These are phyloP conservation scores for Erithacus rubecula DNA, from an alignment of 2,797 vertebrate genomes.

Conservation along the genomic window DNA sequence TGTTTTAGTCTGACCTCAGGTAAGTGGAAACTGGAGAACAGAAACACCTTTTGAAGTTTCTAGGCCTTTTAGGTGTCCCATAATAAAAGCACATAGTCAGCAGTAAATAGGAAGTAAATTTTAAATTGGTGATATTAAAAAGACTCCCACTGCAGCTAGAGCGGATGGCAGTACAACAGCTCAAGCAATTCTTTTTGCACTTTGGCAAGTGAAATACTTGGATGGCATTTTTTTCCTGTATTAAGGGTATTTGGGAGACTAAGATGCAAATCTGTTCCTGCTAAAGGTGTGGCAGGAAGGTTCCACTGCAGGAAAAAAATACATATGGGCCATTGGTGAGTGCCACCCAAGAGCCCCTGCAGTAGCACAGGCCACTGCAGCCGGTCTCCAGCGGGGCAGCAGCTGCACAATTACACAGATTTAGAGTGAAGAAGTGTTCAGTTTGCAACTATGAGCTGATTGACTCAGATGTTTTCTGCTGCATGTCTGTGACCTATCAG, in stretches of 20 bases:
- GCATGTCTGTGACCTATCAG: not conserved
- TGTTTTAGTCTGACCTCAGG: not conserved
- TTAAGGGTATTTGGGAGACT: not conserved
- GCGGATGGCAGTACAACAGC: not conserved
- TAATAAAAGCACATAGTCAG: not conserved
- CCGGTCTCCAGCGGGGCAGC: rapidly evolving
- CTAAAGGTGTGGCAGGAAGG: not conserved
- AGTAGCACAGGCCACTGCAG: rapidly evolving
- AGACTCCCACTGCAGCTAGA: not conserved
- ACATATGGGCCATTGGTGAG: rapidly evolving
- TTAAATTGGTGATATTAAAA: not conserved
- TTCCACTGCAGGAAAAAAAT: not conserved
- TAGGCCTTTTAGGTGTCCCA: not conserved
- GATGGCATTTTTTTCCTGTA: not conserved
- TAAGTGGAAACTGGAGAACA: not conserved
- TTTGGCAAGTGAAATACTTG: not conserved
- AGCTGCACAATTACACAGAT: no score
- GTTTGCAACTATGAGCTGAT: rapidly evolving
- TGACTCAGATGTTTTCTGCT: not conserved
- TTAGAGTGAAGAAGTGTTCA: not conserved
- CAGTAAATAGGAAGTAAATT: not conserved
- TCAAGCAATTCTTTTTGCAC: not conserved
- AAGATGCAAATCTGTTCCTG: not conserved
- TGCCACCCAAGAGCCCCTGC: no score
- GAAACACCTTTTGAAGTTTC: not conserved